Base-by-base conservation (phyloP, 2,113 vertebrate species). In the Corythoichthys haematopterus region DNA sequence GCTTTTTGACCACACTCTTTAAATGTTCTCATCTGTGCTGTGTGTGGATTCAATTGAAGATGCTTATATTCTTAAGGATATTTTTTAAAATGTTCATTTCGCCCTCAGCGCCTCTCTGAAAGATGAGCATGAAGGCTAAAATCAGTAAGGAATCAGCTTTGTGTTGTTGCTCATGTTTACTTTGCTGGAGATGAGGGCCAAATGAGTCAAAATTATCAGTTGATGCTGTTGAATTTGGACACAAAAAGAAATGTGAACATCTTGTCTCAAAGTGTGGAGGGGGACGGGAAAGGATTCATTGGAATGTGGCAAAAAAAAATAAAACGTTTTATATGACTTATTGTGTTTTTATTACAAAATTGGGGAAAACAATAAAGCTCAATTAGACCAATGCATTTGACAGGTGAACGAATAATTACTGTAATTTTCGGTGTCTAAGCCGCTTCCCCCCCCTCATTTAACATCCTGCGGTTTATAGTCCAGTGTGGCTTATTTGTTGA, bases 231-330 rank as follows among this genome's bases (percentile, higher is more conserved):
- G 36, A 72, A 51, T 64, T 66, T 56, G 50, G 67, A 66, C 61
- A 51, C 5, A 1, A 48, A 65, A 74, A 71, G 57, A 50, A 75
- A 36, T 43, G 40, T 43, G 40, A 43, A 48, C 28, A 64, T 64
- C 12, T 64, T 20, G 59, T 45, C 15, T n/a, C 36, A 14, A 45
- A 55, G 7, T 59, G 57, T 59, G 57, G 70, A 36, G 63, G 70
- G 45, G 62, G 80, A 28, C 20, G 20, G 20, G 70, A 80, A 55
- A 65, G 67, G 81, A 72, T 63, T 88, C 82, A 85, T 89, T 68
- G 80, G 76, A 89, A 90, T 88, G 84, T 89, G 76, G 35, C 86
- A 81, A 83, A 81, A 81, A 81, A 81, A 90, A 86, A 88, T 89
- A 91, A 90, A 81, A 76, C 70, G 65, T 85, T 85, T 47, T 85